A percentile compares a stretch with the other conserved stretches of the same genome.
Evolutionary conservation across 2,888 invertebrate species (phyloP).

Genomic region (Hydropsyche betteni): DNA sequence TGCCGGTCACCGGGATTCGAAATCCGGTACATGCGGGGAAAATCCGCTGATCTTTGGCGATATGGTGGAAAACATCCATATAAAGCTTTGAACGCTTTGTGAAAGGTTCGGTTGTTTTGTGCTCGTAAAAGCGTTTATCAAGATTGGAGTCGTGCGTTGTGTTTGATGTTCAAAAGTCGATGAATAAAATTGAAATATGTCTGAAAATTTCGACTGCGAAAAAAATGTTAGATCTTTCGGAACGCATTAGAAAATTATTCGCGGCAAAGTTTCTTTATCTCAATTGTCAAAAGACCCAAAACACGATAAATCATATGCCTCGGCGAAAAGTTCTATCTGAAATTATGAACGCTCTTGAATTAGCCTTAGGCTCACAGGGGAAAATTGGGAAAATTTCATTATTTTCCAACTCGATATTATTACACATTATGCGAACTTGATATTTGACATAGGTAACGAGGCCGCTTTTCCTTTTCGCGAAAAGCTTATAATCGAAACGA

Average conservation of each 20-base stretch:
- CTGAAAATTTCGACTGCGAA: neutral
- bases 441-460: no score
- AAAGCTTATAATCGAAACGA: no score
- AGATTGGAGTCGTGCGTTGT: no score
- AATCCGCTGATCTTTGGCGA: no score
- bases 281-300: conserved; percentile 11
- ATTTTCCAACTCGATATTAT: no score
- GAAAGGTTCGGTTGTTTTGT: no score
- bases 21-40: neutral
- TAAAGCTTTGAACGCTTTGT: no score
- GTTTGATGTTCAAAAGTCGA: no score
- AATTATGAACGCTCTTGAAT: conserved; percentile 24
- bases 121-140: no score
- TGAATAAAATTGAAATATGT: neutral
- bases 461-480: no score
- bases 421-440: no score
- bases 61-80: no score
- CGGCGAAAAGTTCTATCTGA: neutral
- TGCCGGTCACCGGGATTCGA: conserved; percentile 10
- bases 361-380: conserved; percentile 11
- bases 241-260: conserved; percentile 4
- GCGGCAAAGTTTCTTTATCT: conserved; percentile 23
- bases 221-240: neutral
- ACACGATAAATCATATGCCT: conserved; percentile 19
- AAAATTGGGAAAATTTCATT: conserved; percentile 9